phyloP scores from a whole-genome alignment of 2,797 vertebrate genomes.

The Melanotaenia pygmaea region DNA sequence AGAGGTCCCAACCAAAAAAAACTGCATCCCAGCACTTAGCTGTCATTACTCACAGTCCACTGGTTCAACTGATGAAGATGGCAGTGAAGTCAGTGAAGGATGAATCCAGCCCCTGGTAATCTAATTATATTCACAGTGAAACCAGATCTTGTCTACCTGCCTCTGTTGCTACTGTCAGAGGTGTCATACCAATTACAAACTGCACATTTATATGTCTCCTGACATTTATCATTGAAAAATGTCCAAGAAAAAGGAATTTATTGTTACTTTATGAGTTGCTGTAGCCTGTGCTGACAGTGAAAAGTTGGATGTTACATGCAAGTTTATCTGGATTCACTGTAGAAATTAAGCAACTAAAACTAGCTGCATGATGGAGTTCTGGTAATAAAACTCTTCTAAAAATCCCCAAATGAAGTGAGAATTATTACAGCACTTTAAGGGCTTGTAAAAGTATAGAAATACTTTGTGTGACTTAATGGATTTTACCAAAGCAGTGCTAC shows the following conservation, averaged over 20 bases:
- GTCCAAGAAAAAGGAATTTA: background rate
- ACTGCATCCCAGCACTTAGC: constrained; percentile 15
- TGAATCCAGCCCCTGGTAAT: constrained; percentile 47
- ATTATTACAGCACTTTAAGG: no score
- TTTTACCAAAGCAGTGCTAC: no score
- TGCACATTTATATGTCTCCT: background rate
- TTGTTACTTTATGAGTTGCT: background rate
- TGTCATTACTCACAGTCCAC: constrained; percentile 15
- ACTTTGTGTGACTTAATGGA: no score
- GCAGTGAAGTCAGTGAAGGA: constrained; percentile 29
- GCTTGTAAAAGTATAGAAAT: no score
- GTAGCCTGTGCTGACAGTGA: background rate
- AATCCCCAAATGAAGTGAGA: no score
- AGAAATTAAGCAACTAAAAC: no score
- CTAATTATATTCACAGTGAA: constrained; percentile 41
- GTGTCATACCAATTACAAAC: background rate
- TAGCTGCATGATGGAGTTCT: no score
- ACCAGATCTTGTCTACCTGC: constrained; percentile 17
- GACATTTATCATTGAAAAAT: background rate
- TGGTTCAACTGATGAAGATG: constrained; percentile 28
- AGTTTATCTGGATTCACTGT: no score
- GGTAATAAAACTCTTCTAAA: no score
- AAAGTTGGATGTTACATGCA: background rate
- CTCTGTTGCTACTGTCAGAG: background rate
- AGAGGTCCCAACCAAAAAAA: background rate